phyloP scores from a whole-genome alignment of 2,113 vertebrate genomes.

The Sebastes fasciatus region DNA sequence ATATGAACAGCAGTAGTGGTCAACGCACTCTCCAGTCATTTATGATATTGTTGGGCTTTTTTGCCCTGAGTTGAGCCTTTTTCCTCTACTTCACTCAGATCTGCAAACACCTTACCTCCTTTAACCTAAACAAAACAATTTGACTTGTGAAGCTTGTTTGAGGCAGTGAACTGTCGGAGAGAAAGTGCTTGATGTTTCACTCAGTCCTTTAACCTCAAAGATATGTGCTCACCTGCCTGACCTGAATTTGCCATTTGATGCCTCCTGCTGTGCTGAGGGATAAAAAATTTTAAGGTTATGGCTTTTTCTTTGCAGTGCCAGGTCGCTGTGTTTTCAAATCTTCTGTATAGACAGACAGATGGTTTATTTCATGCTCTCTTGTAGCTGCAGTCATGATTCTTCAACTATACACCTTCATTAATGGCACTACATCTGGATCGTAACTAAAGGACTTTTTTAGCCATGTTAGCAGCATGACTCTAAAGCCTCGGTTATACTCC shows the following conservation, averaged over 20 bases:
- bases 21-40: not conserved
- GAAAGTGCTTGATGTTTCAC: constrained; percentile 44
- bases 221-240: constrained; percentile 16
- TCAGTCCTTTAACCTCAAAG: constrained; percentile 44
- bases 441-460: not conserved
- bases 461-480: not conserved
- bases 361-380: not conserved
- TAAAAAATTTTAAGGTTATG: constrained; percentile 29
- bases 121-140: constrained; percentile 35
- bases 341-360: not conserved
- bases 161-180: constrained; percentile 11
- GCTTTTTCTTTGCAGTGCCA: constrained; percentile 1
- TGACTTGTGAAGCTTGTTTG: constrained; percentile 29
- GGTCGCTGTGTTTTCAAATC: not conserved
- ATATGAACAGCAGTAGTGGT: not conserved
- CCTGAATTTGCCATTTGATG: constrained; percentile 42
- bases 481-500: no score
- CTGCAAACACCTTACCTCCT: constrained; percentile 4
- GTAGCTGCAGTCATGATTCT: not conserved
- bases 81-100: constrained; percentile 4
- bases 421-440: not conserved
- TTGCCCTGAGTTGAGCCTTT: not conserved
- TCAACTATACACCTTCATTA: not conserved
- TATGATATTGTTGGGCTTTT: not conserved
- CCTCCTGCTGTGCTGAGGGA: constrained; percentile 17